Base-by-base conservation (phyloP, 2,888 invertebrate genomes). In the Catocala nupta region DNA sequence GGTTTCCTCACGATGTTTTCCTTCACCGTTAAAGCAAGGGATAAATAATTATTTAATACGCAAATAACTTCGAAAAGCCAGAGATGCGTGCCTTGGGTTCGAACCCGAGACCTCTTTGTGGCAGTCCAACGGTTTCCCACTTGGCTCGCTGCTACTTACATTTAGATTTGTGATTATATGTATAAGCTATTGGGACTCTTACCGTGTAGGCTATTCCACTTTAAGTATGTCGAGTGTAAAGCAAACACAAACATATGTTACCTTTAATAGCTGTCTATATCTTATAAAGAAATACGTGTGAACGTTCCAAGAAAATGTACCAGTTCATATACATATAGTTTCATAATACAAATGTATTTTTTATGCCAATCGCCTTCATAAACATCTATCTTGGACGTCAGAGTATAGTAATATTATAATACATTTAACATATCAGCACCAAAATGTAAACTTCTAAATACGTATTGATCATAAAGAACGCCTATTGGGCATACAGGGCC, bases 401-500 rank as follows among this genome's bases (percentile, higher is more conserved):
- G 36, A 39, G 2, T 33, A 33, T 49, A 33, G 33, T n/a, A 34
- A 49, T 34, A 49, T n/a, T 25, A 25, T 25, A 49, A 16, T 33
- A 49, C 34, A n/a, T 34, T 61, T 60, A 61, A 62, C 47, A 47
- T 48, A 52, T 43, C 42, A 54, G 67, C 54, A 43, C 52, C 61
- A 69, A 39, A 56, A 53, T n/a, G 48, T 34, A 59, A 55, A 72
- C 60, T 62, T 77, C 52, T 55, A 68, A 64, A 77, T 63, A 62
- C 61, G 58, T 63, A 69, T 75, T 70, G 62, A 65, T 52, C 54
- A 62, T 70, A 75, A 70, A 70, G 55, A 61, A 67, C 57, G 64
- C 64, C 63, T 70, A 65, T 65, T 67, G 59, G 48, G 36, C 59
- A 47, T 64, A 62, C 63, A 59, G 48, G 47, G 1, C 39, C n/a